These are phyloP conservation scores for Phoebastria nigripes DNA, from an alignment of 2,797 vertebrate genomes.

Conservation along the genomic window DNA sequence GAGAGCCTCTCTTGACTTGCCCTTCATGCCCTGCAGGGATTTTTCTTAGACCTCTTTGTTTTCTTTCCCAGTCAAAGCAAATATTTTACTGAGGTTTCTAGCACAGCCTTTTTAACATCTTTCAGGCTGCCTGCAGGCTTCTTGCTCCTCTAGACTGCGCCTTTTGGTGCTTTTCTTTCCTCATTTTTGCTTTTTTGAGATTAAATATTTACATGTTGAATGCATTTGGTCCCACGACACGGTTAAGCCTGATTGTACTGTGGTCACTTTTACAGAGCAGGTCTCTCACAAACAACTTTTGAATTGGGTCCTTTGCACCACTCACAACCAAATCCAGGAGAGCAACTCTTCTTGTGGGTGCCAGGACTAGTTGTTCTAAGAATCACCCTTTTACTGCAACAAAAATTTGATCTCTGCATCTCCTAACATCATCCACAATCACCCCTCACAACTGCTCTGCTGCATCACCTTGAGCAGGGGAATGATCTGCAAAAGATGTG, in stretches of 20 bases:
- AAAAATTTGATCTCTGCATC: background rate
- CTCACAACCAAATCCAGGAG: background rate
- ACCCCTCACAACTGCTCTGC: background rate
- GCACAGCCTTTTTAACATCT: background rate
- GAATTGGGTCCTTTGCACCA: background rate
- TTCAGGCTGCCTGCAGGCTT: background rate
- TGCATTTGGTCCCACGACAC: fast-evolving
- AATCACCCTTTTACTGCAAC: background rate
- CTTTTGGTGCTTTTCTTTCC: background rate
- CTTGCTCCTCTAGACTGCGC: background rate
- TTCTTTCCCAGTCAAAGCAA: background rate
- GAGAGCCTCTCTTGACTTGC: background rate
- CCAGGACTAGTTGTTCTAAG: background rate
- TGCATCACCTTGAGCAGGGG: background rate
- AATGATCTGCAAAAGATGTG: background rate
- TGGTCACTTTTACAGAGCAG: background rate
- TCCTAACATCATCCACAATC: background rate
- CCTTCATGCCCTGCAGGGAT: background rate
- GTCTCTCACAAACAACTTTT: background rate
- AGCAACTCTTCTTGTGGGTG: background rate
- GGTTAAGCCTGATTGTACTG: background rate
- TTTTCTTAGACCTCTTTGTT: constrained; percentile 33
- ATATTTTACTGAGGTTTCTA: background rate
- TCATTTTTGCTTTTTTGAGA: background rate
- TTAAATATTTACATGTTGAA: background rate